Evolutionary conservation across 2,797 vertebrate species (phyloP).

Genomic region (Taenioides sp.): DNA sequence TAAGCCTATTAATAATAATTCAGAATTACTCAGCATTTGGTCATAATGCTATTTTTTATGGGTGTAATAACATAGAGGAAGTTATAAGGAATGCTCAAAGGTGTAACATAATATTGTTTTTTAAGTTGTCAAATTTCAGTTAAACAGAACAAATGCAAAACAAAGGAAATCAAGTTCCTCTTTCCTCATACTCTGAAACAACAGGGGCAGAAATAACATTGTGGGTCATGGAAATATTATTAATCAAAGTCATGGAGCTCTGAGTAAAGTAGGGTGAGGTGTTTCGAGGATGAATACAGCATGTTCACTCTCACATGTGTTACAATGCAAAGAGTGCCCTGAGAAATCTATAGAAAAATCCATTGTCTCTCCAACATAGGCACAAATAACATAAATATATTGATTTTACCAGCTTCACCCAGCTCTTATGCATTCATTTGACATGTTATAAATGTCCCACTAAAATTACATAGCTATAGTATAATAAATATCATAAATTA

Average conservation of each 20-base stretch:
- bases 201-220: conserved; percentile 23
- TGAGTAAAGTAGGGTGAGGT: neutral
- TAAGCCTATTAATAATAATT: neutral
- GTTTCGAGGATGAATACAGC: neutral
- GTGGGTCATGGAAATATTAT: conserved; percentile 29
- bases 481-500: neutral
- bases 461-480: neutral
- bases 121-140: neutral
- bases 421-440: neutral
- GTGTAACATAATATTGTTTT: neutral
- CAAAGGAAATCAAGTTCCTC: conserved; percentile 22
- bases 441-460: neutral
- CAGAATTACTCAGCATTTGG: neutral
- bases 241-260: conserved; percentile 40
- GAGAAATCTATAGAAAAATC: neutral
- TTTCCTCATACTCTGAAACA: conserved; percentile 20
- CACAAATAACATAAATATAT: neutral
- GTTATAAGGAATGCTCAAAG: neutral
- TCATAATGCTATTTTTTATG: neutral
- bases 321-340: neutral
- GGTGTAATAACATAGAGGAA: neutral
- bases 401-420: neutral
- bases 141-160: neutral
- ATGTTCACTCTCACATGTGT: neutral
- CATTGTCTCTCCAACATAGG: neutral